Evolutionary conservation across 1,140 invertebrate genomes (phyloP).

Genomic region (Chironomus striatipennis): DNA sequence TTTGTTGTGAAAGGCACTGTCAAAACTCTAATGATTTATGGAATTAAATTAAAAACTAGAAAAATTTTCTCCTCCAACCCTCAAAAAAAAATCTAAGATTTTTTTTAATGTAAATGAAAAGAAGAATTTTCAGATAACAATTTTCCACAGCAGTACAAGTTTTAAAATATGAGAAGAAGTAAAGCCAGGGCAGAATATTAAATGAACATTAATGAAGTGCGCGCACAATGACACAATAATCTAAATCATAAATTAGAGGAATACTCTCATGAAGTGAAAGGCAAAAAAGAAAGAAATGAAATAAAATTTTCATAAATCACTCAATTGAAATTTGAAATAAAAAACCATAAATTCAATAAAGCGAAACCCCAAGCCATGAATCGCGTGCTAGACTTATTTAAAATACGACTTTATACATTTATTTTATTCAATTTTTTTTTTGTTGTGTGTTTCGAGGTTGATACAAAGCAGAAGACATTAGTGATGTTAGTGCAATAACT

Average conservation of each 20-base stretch:
- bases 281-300: too few species aligned
- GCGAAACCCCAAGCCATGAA: too few species aligned
- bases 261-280: neutral
- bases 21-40: conserved; percentile 23
- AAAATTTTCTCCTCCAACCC: neutral
- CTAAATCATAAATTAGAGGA: conserved; percentile 18
- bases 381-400: too few species aligned
- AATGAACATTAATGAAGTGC: conserved; percentile 18
- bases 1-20: conserved; percentile 18
- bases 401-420: too few species aligned
- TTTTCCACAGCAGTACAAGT: neutral
- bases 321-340: conserved; percentile 19
- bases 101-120: neutral
- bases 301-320: conserved; percentile 18
- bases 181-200: conserved; percentile 7
- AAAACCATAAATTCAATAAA: conserved; percentile 22
- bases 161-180: neutral
- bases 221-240: conserved; percentile 21
- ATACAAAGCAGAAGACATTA: too few species aligned
- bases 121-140: too few species aligned
- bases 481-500: too few species aligned
- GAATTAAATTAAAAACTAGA: conserved; percentile 19
- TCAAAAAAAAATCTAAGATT: neutral
- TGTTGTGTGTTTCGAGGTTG: too few species aligned
- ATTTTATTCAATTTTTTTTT: too few species aligned